A percentile compares a stretch with the other conserved stretches of the same genome.
Conservation (phyloP, 2,888 invertebrate genomes). For the Auanema sp. region DNA sequence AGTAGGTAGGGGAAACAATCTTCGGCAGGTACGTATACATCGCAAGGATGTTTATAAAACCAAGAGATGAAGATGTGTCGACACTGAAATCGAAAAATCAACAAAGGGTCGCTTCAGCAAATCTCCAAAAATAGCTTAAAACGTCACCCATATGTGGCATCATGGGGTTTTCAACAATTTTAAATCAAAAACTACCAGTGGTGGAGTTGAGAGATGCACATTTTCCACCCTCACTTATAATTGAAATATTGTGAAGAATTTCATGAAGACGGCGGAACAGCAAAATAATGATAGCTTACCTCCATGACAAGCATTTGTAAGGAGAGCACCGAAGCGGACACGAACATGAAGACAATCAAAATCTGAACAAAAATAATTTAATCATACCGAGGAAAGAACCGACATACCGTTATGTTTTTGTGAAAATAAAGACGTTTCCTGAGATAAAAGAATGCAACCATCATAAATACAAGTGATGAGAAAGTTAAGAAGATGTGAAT, state of each 20-base stretch:
- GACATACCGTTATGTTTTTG: neutral
- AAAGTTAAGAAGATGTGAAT: neutral
- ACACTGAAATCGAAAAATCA: neutral
- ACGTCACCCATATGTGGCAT: too few relatives aligned
- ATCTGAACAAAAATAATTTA: neutral
- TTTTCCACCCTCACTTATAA: too few relatives aligned
- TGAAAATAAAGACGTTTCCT: neutral
- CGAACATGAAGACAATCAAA: conserved; percentile 1
- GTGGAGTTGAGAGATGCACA: too few relatives aligned
- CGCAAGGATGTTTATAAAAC: neutral
- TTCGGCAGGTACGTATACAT: neutral
- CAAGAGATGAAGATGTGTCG: neutral
- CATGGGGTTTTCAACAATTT: too few relatives aligned
- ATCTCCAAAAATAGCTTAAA: too few relatives aligned
- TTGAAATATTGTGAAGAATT: neutral
- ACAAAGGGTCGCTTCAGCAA: too few relatives aligned
- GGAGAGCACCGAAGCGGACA: neutral
- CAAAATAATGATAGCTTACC: neutral
- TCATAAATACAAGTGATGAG: neutral
- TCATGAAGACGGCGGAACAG: neutral
- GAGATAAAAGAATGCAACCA: neutral
- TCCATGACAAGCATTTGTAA: conserved; percentile 1
- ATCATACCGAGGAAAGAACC: neutral
- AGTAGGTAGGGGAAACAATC: neutral
- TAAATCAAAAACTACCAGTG: too few relatives aligned